Base-by-base conservation (phyloP, 2,888 invertebrate genomes). In the Heteropelma amictum region DNA sequence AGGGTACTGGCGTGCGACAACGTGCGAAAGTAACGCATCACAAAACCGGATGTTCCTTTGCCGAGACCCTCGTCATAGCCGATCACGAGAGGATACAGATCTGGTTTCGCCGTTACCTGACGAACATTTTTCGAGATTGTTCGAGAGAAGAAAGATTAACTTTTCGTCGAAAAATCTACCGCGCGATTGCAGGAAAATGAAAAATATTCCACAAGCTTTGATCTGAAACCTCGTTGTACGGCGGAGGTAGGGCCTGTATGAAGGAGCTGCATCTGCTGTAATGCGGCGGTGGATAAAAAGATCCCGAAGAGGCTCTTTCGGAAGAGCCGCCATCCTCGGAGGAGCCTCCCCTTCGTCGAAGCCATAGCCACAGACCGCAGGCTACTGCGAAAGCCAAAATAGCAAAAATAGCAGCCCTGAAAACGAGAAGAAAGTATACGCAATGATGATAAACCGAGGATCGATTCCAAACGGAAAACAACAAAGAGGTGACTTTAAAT, bases 261-360 rank as follows among this genome's bases (percentile, higher is more conserved):
- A 96, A 94, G 70, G 95, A 95, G 72, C 94, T 94, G 85, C 96
- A 96, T 85, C 95, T 93, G 86, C 95, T 95, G 88, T 96, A 96
- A 82, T 95, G 94, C 0, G 96, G 96, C 6, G 96, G 96, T 0
- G 94, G 94, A 89, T 95, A 96, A 83, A 94, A 94, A 0, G 95
- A 95, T 38, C 95, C 94, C 2, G 95, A 93, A 0, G 94, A 95
- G 87, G 95, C 95, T 23, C 93, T 93, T 82, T 95, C 95, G 0
- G 95, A 95, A 78, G 92, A 91, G 53, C 92, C 90, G 61, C 91
- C 90, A 79, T 93, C 93, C 53, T 90, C 88, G 53, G 88, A 88
- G 14, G 90, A 88, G 38, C 82, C 82, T 0, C 90, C 87, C 2
- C 90, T 90, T 21, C 90, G 89, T 64, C 92, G 91, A 79, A 91